These are phyloP conservation scores for Sisyra nigra DNA, from an alignment of 2,888 invertebrate species.

Conservation along the genomic window DNA sequence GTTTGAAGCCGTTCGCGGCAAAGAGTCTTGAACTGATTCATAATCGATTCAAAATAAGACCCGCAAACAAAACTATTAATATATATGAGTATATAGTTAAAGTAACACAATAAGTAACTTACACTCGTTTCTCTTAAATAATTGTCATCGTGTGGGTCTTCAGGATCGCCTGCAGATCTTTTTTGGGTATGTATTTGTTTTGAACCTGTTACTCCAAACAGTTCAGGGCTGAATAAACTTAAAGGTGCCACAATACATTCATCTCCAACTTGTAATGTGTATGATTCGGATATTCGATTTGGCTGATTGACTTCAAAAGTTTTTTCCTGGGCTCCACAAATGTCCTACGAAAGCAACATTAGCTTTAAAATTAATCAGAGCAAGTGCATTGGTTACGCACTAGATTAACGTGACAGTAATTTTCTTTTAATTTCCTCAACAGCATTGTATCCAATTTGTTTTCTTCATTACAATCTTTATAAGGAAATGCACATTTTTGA, in stretches of 20 bases:
- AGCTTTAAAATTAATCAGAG: too few relatives aligned
- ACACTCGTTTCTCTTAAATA: constrained; percentile 79
- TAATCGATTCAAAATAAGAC: too few relatives aligned
- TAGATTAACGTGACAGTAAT: constrained; percentile 80
- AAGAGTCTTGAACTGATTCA: too few relatives aligned
- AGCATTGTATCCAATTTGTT: constrained; percentile 63
- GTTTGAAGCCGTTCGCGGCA: too few relatives aligned
- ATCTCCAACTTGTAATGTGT: constrained; percentile 73
- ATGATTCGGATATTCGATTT: constrained; percentile 47
- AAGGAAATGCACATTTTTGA: constrained; percentile 81
- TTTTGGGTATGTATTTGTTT: constrained; percentile 60
- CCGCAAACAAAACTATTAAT: too few relatives aligned
- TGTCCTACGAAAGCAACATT: constrained; percentile 32
- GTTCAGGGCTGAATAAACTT: constrained; percentile 74
- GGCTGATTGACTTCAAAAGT: constrained; percentile 59
- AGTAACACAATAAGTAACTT: constrained; percentile 18
- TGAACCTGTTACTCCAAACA: constrained; percentile 68
- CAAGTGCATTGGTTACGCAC: constrained; percentile 20
- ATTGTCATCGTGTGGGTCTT: constrained; percentile 87
- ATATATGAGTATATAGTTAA: too few relatives aligned
- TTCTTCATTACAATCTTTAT: constrained; percentile 59
- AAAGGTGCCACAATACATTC: constrained; percentile 85
- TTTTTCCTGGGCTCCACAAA: constrained; percentile 78
- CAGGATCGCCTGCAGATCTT: constrained; percentile 55
- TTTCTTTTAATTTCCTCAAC: constrained; percentile 72